phyloP scores from a whole-genome alignment of 2,113 vertebrate species.

The Sebastes fasciatus region DNA sequence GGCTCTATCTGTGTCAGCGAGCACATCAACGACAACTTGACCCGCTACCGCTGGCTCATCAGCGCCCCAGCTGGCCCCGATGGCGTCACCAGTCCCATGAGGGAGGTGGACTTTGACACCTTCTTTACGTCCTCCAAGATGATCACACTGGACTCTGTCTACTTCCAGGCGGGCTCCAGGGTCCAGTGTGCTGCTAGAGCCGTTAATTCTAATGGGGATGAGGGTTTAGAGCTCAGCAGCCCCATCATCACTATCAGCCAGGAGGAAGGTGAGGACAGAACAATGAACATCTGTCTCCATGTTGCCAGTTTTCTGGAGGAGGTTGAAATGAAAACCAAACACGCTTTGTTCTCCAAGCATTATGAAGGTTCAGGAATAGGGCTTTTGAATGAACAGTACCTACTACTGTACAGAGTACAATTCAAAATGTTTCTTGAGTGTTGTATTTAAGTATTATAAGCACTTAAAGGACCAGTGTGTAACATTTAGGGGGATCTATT shows the following conservation, averaged over 20 bases:
- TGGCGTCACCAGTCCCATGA: slow-evolving; percentile 93
- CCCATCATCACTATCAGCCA: slow-evolving; percentile 86
- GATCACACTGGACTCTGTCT: slow-evolving; percentile 93
- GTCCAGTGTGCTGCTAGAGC: slow-evolving; percentile 94
- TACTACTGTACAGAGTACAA: neutral
- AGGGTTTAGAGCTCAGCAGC: slow-evolving; percentile 93
- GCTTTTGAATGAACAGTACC: slow-evolving; percentile 8
- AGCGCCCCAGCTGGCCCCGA: slow-evolving; percentile 90
- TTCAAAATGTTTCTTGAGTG: slow-evolving; percentile 3
- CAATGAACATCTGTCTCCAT: neutral
- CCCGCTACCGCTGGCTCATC: slow-evolving; percentile 92
- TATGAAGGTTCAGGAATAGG: slow-evolving; percentile 12
- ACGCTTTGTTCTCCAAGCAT: slow-evolving; percentile 1
- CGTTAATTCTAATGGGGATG: slow-evolving; percentile 88
- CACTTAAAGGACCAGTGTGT: neutral
- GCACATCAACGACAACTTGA: slow-evolving; percentile 93
- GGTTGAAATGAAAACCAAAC: neutral
- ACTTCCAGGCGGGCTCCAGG: slow-evolving; percentile 94
- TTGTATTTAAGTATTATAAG: neutral
- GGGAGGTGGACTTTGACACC: slow-evolving; percentile 94
- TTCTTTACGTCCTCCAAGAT: slow-evolving; percentile 97
- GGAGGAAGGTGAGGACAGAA: slow-evolving; percentile 87
- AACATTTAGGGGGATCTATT: too few species aligned
- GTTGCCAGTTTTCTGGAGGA: slow-evolving; percentile 8
- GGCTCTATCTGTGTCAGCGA: slow-evolving; percentile 93